Conservation (phyloP, 23 tunicate genomes). For the Halocynthia roretzi region DNA sequence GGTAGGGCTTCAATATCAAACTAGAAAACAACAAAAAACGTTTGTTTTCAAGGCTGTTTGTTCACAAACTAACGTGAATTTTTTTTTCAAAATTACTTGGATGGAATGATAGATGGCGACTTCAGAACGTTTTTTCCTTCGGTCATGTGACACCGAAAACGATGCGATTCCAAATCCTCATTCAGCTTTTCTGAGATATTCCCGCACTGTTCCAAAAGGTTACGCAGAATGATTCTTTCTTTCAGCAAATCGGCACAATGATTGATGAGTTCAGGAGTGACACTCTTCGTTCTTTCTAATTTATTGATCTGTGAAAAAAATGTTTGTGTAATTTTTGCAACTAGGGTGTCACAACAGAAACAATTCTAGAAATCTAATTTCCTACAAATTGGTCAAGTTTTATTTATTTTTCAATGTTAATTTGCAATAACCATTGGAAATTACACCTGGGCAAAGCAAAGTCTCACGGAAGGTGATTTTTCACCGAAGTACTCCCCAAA, state of each 20-base stretch:
- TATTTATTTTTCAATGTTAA: too few species aligned
- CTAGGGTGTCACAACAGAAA: background rate
- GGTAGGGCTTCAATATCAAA: conserved; percentile 69
- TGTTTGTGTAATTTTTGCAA: background rate
- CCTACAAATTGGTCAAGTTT: too few species aligned
- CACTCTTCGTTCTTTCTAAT: conserved; percentile 33
- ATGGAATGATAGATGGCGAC: conserved; percentile 13
- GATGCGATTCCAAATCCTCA: conserved; percentile 28
- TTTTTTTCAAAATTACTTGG: background rate
- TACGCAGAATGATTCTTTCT: conserved; percentile 53
- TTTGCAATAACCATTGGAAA: too few species aligned
- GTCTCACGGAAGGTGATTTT: too few species aligned
- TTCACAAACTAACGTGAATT: background rate
- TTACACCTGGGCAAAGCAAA: too few species aligned
- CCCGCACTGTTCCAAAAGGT: conserved; percentile 54
- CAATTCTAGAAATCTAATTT: too few species aligned
- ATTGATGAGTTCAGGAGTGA: conserved; percentile 31
- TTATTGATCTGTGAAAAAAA: conserved; percentile 27
- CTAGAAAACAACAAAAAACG: background rate
- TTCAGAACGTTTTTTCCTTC: conserved; percentile 13
- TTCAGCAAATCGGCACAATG: conserved; percentile 50
- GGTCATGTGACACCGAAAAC: conserved; percentile 14
- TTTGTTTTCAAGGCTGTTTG: background rate
- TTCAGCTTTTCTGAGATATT: conserved; percentile 37
- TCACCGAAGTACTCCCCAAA: too few species aligned